Evolutionary conservation across 2,888 invertebrate species (phyloP).

Genomic region (Volucella zonaria): DNA sequence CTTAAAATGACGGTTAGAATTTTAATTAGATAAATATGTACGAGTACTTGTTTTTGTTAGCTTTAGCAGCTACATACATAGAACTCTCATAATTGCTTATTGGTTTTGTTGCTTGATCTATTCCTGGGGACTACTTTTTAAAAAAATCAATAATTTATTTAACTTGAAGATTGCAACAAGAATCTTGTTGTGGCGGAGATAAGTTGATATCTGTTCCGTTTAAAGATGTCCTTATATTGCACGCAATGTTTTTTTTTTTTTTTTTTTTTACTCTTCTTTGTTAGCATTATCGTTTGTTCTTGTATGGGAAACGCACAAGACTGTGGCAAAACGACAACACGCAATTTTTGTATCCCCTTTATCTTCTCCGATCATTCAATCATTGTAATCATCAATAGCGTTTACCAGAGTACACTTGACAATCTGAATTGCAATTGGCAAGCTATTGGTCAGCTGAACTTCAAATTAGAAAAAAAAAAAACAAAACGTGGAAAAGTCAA

Average conservation of each 20-base stretch:
- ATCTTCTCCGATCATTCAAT: slow-evolving; percentile 48
- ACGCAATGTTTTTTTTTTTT: slow-evolving; percentile 17
- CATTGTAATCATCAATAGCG: slow-evolving; percentile 46
- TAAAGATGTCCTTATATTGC: slow-evolving; percentile 75
- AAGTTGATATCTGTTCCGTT: slow-evolving; percentile 75
- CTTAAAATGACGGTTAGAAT: slow-evolving; percentile 74
- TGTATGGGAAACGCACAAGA: slow-evolving; percentile 68
- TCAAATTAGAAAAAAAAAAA: background rate
- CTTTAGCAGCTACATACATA: background rate
- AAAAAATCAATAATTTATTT: slow-evolving; percentile 74
- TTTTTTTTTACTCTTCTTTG: slow-evolving; percentile 20
- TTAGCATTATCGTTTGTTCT: slow-evolving; percentile 45
- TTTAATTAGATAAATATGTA: slow-evolving; percentile 74
- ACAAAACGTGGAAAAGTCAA: too few relatives aligned
- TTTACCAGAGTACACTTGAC: slow-evolving; percentile 61
- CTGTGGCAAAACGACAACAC: slow-evolving; percentile 51
- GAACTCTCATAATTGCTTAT: slow-evolving; percentile 63
- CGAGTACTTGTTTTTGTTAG: too few relatives aligned
- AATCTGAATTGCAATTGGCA: slow-evolving; percentile 27
- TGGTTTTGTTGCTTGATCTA: slow-evolving; percentile 54
- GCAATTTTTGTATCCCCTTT: slow-evolving; percentile 67
- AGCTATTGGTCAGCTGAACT: slow-evolving; percentile 46
- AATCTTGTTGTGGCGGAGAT: slow-evolving; percentile 69
- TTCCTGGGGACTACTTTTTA: slow-evolving; percentile 64
- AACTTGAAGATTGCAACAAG: slow-evolving; percentile 68